Conservation (phyloP, 2,888 invertebrate species). For the Chromoteleia sp. region DNA sequence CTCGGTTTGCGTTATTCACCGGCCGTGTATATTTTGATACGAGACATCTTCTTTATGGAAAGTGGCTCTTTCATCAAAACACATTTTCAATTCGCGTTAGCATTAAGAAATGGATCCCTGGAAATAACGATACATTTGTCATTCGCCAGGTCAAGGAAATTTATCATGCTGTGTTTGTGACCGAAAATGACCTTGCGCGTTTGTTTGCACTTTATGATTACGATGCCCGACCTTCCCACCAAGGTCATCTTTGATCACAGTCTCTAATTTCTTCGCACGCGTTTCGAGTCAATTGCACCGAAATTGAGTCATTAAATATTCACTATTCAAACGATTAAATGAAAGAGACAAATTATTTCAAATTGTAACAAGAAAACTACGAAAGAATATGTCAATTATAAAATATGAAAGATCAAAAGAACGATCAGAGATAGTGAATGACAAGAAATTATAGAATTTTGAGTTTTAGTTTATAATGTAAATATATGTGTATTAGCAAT, state of each 20-base stretch:
- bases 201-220: slow-evolving; percentile 7
- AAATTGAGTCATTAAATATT: not conserved
- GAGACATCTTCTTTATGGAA: slow-evolving; percentile 51
- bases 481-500: no score
- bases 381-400: no score
- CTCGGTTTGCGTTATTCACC: slow-evolving; percentile 48
- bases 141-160: slow-evolving; percentile 24
- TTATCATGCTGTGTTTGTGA: slow-evolving; percentile 8
- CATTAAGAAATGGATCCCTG: slow-evolving; percentile 26
- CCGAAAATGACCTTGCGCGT: slow-evolving; percentile 7
- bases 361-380: no score
- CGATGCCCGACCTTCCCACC: not conserved
- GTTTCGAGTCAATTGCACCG: no score
- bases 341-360: no score
- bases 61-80: slow-evolving; percentile 57
- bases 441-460: no score
- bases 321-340: not conserved
- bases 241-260: slow-evolving; percentile 15
- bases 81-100: slow-evolving; percentile 37
- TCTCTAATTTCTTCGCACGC: not conserved
- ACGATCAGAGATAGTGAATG: no score
- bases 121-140: slow-evolving; percentile 14
- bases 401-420: no score
- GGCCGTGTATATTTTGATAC: slow-evolving; percentile 55
- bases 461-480: no score